Conservation (phyloP, 2,888 invertebrate species). For the Nephrotoma guestfalica region DNA sequence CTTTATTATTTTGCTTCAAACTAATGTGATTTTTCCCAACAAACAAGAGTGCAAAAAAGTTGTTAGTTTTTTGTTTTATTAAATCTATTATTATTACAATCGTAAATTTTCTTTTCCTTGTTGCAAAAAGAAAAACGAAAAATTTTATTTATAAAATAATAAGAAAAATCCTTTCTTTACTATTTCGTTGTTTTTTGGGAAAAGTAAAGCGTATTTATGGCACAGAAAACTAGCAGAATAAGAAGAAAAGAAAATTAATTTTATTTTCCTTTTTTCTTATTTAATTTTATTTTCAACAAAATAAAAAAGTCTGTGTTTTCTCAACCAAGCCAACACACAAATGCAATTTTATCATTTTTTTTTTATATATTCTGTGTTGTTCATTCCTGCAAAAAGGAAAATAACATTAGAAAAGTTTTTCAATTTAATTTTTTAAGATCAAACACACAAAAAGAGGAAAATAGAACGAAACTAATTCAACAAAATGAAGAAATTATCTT, state of each 20-base stretch:
- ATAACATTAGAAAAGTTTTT: conserved; percentile 2
- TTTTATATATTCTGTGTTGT: background rate
- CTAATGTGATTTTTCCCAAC: background rate
- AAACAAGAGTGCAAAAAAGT: background rate
- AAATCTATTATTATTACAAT: background rate
- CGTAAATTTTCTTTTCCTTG: background rate
- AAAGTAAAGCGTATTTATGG: background rate
- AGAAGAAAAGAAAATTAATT: background rate
- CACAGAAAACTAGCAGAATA: background rate
- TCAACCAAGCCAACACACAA: background rate
- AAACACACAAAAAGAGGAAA: background rate
- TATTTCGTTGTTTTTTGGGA: background rate
- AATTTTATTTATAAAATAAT: background rate
- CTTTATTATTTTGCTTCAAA: background rate
- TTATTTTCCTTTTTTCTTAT: background rate
- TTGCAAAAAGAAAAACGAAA: background rate
- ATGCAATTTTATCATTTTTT: background rate
- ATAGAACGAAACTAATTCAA: background rate
- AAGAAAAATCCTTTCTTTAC: background rate
- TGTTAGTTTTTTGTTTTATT: background rate
- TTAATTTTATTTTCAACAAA: background rate
- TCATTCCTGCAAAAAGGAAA: background rate
- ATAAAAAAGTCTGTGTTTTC: background rate
- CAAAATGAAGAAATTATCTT: background rate
- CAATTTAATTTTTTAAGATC: conserved; percentile 2